Evolutionary conservation across 2,888 invertebrate species (phyloP).

Genomic region (Oligia latruncula): DNA sequence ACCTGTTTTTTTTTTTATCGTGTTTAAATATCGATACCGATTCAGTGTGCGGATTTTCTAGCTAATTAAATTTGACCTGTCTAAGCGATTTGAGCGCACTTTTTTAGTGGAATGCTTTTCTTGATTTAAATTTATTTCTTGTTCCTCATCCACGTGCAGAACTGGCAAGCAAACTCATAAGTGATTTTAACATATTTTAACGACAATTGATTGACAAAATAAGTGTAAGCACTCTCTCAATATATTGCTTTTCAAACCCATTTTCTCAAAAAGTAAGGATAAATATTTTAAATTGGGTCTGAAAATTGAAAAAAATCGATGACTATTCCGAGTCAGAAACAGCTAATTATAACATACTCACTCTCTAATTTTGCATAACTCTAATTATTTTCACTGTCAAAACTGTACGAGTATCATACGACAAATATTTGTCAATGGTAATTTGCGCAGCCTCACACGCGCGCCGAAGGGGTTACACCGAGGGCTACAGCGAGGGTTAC

Average conservation of each 20-base stretch:
- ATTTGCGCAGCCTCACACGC: constrained; percentile 57
- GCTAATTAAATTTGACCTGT: too few relatives aligned
- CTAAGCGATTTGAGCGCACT: too few relatives aligned
- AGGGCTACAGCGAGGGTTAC: constrained; percentile 8
- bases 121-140: too few relatives aligned
- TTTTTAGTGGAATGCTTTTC: too few relatives aligned
- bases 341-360: not conserved
- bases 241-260: too few relatives aligned
- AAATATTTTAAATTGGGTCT: not conserved
- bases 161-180: too few relatives aligned
- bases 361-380: not conserved
- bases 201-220: not conserved
- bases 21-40: not conserved
- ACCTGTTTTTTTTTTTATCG: not conserved
- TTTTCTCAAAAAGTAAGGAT: too few relatives aligned
- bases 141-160: too few relatives aligned
- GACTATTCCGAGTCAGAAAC: not conserved
- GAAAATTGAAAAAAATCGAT: not conserved
- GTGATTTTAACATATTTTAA: too few relatives aligned
- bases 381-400: constrained; percentile 40
- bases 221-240: too few relatives aligned
- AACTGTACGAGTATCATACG: constrained; percentile 47
- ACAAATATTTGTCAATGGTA: constrained; percentile 59
- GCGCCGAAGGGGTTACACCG: constrained; percentile 56
- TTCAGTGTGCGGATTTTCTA: not conserved